phyloP scores from a whole-genome alignment of 2,797 vertebrate genomes.

The Myioborus melanocephalus region DNA sequence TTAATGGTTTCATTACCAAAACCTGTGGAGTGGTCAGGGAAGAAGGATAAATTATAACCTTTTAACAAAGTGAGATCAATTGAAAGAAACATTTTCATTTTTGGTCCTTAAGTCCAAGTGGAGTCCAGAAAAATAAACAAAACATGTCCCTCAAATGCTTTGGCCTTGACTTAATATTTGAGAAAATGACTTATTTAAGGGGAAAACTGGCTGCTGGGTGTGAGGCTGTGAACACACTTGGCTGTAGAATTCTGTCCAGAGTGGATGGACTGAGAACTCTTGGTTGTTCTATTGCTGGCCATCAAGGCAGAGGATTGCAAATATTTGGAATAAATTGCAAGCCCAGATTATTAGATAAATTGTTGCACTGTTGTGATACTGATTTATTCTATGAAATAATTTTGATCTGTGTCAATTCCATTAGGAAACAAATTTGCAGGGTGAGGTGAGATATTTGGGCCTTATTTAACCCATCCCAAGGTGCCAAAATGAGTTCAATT shows the following conservation, averaged over 20 bases:
- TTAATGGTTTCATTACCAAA: slow-evolving; percentile 4
- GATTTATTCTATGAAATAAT: background rate
- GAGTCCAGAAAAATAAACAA: background rate
- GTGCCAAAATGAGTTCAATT: background rate
- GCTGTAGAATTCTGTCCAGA: background rate
- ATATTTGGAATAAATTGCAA: background rate
- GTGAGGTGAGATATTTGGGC: background rate
- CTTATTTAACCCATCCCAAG: background rate
- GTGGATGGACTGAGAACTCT: background rate
- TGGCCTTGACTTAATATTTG: background rate
- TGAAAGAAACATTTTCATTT: background rate
- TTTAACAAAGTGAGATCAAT: background rate
- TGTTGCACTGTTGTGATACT: background rate
- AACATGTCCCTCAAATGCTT: background rate
- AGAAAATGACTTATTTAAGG: background rate
- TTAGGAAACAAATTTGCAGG: background rate
- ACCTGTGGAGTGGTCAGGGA: background rate
- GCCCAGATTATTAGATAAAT: background rate
- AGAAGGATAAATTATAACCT: background rate
- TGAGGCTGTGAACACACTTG: background rate
- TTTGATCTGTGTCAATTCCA: background rate
- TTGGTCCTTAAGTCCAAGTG: background rate
- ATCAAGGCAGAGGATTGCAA: background rate
- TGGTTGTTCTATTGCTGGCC: background rate
- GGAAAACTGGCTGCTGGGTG: background rate